Evolutionary conservation across 2,888 invertebrate species (phyloP).

Genomic region (Torymus tubicola): DNA sequence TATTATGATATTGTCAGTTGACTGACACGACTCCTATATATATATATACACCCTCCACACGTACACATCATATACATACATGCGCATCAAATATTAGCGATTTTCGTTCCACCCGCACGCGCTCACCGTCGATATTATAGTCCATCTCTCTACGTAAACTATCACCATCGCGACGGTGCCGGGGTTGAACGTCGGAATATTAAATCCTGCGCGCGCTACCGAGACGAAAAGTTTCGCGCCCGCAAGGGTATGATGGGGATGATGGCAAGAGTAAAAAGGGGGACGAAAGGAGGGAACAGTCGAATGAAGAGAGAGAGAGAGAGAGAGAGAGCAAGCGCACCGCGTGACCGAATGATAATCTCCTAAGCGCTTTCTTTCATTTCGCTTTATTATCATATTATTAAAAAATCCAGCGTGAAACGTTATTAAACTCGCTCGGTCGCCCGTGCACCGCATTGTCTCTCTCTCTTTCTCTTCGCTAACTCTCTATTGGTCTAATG

Average conservation of each 20-base stretch:
- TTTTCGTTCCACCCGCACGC: constrained; percentile 30
- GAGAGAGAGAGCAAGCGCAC: constrained; percentile 40
- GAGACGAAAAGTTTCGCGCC: constrained; percentile 39
- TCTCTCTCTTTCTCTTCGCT: constrained; percentile 67
- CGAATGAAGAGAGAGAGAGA: constrained; percentile 39
- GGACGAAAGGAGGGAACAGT: constrained; percentile 8
- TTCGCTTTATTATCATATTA: constrained; percentile 76
- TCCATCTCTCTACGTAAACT: no score
- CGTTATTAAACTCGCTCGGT: constrained; percentile 71
- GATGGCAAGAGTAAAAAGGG: constrained; percentile 49
- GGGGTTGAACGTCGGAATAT: constrained; percentile 43
- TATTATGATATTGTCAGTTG: constrained; percentile 35
- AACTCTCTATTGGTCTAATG: constrained; percentile 66
- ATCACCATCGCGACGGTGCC: not conserved
- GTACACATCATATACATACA: not conserved
- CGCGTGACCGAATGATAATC: constrained; percentile 73
- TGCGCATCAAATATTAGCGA: constrained; percentile 32
- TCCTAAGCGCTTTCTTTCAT: constrained; percentile 73
- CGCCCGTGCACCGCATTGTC: constrained; percentile 67
- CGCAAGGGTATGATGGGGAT: no score
- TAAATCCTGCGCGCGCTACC: constrained; percentile 49
- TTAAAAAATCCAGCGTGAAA: constrained; percentile 75
- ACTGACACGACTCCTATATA: constrained; percentile 24
- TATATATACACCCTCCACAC: not conserved
- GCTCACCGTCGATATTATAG: not conserved